These are phyloP conservation scores for Mirza zaza DNA, from an alignment of 2,113 vertebrate species.

Conservation along the genomic window DNA sequence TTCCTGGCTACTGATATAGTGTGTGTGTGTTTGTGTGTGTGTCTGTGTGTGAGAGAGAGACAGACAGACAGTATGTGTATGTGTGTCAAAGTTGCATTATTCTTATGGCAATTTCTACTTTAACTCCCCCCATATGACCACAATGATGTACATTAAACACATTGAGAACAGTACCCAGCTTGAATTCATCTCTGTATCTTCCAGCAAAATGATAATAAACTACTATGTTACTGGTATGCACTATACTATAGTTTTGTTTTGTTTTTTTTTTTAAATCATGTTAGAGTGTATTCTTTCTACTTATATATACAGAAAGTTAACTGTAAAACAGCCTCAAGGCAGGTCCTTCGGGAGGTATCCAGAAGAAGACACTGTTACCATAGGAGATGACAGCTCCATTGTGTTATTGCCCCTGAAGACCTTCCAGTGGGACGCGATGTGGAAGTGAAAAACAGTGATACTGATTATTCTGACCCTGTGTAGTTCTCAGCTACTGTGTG, in stretches of 20 bases:
- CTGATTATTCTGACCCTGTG: neutral
- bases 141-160: neutral
- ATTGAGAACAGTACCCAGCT: neutral
- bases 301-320: neutral
- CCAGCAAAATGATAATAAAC: neutral
- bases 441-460: neutral
- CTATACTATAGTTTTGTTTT: neutral
- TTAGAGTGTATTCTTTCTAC: neutral
- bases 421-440: neutral
- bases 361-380: neutral
- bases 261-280: neutral
- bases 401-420: neutral
- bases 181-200: neutral
- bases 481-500: neutral
- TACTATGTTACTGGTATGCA: neutral
- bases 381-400: neutral
- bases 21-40: neutral
- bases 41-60: neutral
- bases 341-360: neutral
- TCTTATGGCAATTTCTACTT: neutral
- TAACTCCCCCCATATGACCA: neutral
- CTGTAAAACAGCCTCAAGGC: neutral
- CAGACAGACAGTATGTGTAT: neutral
- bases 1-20: neutral
- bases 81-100: neutral